Evolutionary conservation across 2,888 invertebrate species (phyloP).

Genomic region (Bruchidius siliquastri): DNA sequence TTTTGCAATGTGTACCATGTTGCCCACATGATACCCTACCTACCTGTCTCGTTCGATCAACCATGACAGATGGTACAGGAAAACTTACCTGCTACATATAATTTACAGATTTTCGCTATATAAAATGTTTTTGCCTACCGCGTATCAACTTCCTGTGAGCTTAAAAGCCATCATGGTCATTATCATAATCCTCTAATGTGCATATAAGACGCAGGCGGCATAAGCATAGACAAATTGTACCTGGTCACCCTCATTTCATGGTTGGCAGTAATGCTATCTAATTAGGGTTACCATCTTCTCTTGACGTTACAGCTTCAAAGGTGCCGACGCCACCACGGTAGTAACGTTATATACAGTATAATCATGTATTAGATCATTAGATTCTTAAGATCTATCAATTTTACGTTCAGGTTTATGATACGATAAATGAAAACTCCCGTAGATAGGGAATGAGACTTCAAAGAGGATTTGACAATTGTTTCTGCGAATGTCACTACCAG

Average conservation of each 20-base stretch:
- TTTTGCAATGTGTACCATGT: too few relatives aligned
- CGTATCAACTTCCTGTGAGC: background rate
- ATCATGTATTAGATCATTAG: background rate
- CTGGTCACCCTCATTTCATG: background rate
- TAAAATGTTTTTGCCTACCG: background rate
- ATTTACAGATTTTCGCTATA: background rate
- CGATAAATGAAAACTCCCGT: too few relatives aligned
- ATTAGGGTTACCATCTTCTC: background rate
- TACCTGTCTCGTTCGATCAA: background rate
- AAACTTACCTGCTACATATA: background rate
- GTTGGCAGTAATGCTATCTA: background rate
- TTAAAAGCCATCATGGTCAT: background rate
- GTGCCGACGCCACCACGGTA: background rate
- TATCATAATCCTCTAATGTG: background rate
- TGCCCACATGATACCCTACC: too few relatives aligned
- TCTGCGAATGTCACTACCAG: too few relatives aligned
- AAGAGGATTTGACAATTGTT: too few relatives aligned
- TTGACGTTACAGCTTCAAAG: background rate
- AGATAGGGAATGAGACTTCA: too few relatives aligned
- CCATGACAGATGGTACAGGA: background rate
- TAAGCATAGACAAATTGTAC: background rate
- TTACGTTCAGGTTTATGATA: background rate
- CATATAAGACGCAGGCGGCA: background rate
- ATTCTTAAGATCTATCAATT: background rate
- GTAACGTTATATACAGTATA: background rate